Evolutionary conservation across 2,113 vertebrate species (phyloP).

Genomic region (Grammomys dolichurus): DNA sequence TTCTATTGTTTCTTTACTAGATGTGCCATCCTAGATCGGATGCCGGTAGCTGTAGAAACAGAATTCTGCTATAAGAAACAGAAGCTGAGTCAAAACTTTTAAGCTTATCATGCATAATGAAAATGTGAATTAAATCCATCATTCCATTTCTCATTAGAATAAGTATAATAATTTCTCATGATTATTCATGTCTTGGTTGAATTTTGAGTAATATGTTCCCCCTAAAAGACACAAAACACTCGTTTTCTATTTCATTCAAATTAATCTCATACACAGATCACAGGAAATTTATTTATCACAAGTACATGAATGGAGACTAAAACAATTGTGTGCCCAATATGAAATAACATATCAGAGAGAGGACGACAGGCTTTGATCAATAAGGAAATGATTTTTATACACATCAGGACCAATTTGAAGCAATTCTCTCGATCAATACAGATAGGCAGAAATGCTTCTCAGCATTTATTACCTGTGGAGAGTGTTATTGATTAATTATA

Average conservation of each 20-base stretch:
- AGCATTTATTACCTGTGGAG: conserved; percentile 91
- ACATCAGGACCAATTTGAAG: conserved; percentile 91
- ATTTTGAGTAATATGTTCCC: conserved; percentile 69
- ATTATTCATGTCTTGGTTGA: conserved; percentile 74
- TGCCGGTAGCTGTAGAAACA: not conserved
- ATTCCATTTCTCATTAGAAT: conserved; percentile 68
- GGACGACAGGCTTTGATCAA: conserved; percentile 86
- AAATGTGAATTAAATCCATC: conserved; percentile 64
- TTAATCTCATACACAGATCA: conserved; percentile 67
- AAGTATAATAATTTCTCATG: conserved; percentile 61
- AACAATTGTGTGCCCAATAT: conserved; percentile 74
- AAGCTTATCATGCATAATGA: conserved; percentile 62
- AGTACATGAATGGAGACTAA: conserved; percentile 67
- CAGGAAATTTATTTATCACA: conserved; percentile 81
- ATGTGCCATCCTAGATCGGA: conserved; percentile 23
- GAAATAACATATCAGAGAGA: conserved; percentile 86
- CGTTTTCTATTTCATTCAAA: conserved; percentile 78
- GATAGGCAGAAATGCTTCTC: conserved; percentile 91
- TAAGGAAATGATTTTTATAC: conserved; percentile 91
- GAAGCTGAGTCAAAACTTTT: conserved; percentile 56
- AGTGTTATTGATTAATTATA: conserved; percentile 87
- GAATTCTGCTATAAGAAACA: conserved; percentile 51
- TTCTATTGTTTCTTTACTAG: conserved; percentile 39
- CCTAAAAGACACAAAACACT: conserved; percentile 75
- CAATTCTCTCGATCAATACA: conserved; percentile 89